phyloP scores from a whole-genome alignment of 2,113 vertebrate genomes.

The Scatophagus argus region DNA sequence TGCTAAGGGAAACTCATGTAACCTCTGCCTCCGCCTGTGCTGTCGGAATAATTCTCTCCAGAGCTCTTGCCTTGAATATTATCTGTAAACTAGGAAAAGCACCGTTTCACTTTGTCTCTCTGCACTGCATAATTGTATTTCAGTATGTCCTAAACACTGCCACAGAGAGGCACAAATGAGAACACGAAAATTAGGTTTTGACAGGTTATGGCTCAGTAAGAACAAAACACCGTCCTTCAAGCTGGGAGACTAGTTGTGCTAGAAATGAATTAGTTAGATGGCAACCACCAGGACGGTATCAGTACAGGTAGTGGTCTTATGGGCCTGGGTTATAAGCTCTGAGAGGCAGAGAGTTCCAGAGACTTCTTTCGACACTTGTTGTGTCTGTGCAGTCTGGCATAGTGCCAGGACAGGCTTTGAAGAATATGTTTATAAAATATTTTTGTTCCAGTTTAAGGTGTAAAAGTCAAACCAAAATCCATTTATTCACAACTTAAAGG shows the following conservation, averaged over 20 bases:
- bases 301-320: neutral
- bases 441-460: neutral
- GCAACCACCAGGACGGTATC: neutral
- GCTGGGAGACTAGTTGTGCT: neutral
- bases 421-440: too few species aligned
- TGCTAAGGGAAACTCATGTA: slow-evolving; percentile 25
- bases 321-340: too few species aligned
- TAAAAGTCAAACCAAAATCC: neutral
- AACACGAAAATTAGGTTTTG: slow-evolving; percentile 27
- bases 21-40: slow-evolving; percentile 33
- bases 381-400: neutral
- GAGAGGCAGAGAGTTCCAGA: neutral
- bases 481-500: neutral
- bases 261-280: neutral
- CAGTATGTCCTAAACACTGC: slow-evolving; percentile 27
- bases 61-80: slow-evolving; percentile 16
- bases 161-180: slow-evolving; percentile 23
- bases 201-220: slow-evolving; percentile 25
- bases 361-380: neutral
- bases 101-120: slow-evolving; percentile 31
- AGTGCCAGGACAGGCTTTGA: neutral
- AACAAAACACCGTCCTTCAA: neutral
- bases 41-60: slow-evolving; percentile 50
- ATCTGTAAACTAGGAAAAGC: slow-evolving; percentile 56
- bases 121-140: slow-evolving; percentile 17